phyloP scores from a whole-genome alignment of 2,888 invertebrate species.

The Scaptodrosophila latifasciaeformis region DNA sequence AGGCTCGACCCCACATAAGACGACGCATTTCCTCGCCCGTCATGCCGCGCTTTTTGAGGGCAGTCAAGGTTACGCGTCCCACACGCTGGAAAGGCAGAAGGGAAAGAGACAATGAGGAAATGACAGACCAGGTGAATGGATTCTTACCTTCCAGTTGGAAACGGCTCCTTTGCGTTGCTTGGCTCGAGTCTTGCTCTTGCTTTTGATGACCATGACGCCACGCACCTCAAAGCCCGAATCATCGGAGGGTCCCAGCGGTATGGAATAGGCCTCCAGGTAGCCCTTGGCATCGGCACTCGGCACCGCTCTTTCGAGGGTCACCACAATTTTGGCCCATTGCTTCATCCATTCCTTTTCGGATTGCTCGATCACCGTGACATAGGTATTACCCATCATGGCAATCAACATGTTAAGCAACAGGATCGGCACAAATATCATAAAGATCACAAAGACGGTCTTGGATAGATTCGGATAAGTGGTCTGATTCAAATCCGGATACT shows the following conservation, averaged over 20 bases:
- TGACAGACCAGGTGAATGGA: not conserved
- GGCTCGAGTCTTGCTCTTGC: slow-evolving; percentile 95
- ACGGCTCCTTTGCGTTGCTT: slow-evolving; percentile 97
- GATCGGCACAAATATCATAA: slow-evolving; percentile 99
- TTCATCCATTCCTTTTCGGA: slow-evolving; percentile 99
- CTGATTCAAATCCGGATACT: slow-evolving; percentile 94
- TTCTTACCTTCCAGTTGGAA: slow-evolving; percentile 94
- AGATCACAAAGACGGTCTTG: slow-evolving; percentile 96
- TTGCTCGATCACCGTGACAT: slow-evolving; percentile 97
- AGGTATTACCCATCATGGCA: slow-evolving; percentile 99
- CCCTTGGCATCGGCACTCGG: slow-evolving; percentile 91
- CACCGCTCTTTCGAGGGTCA: slow-evolving; percentile 95
- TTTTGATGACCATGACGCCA: slow-evolving; percentile 98
- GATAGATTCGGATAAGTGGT: slow-evolving; percentile 94
- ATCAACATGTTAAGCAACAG: slow-evolving; percentile 96
- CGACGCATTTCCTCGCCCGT: slow-evolving; percentile 90
- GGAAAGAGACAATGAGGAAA: not conserved
- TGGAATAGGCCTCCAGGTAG: slow-evolving; percentile 96
- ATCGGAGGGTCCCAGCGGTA: slow-evolving; percentile 89
- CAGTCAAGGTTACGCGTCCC: slow-evolving; percentile 90
- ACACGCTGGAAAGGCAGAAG: slow-evolving; percentile 79
- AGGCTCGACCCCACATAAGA: slow-evolving; percentile 93
- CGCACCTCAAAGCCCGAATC: slow-evolving; percentile 90
- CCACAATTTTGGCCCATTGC: slow-evolving; percentile 99
- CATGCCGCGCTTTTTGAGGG: slow-evolving; percentile 87